These are phyloP conservation scores for Pachymerium ferrugineum DNA, from an alignment of 2,888 invertebrate species.

Conservation along the genomic window DNA sequence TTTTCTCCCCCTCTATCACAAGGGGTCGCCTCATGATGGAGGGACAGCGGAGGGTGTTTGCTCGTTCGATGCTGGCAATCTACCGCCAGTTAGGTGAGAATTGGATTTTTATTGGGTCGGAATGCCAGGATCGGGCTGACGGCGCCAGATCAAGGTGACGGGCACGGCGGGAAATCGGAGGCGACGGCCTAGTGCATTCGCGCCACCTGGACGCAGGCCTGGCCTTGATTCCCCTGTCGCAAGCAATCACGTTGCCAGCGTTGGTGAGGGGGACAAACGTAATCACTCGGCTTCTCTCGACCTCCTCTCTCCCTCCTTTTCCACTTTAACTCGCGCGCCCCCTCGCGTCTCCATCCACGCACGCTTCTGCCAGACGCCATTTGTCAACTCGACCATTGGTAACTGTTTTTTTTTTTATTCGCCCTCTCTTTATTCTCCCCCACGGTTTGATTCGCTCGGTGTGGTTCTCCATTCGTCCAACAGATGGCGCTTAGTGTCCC, in stretches of 20 bases:
- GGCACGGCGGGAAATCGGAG: slow-evolving; percentile 29
- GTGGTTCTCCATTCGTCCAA: not conserved
- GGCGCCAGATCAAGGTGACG: slow-evolving; percentile 29
- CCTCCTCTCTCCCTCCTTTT: not conserved
- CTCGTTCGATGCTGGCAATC: slow-evolving; percentile 27
- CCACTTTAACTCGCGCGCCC: not conserved
- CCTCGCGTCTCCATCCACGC: slow-evolving; percentile 15
- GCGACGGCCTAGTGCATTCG: slow-evolving; percentile 21
- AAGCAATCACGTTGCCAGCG: slow-evolving; percentile 18
- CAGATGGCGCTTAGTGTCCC: slow-evolving; percentile 20
- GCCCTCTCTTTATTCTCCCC: not conserved
- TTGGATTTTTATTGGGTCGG: slow-evolving; percentile 29
- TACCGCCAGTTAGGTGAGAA: slow-evolving; percentile 29
- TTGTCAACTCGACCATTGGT: slow-evolving; percentile 25
- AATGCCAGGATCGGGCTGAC: slow-evolving; percentile 24
- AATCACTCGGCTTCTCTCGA: not conserved
- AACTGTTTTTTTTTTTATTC: slow-evolving; percentile 14
- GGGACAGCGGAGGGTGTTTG: not conserved
- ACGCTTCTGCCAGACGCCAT: slow-evolving; percentile 23
- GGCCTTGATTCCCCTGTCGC: slow-evolving; percentile 22
- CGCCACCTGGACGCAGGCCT: slow-evolving; percentile 11
- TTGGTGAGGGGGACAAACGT: slow-evolving; percentile 17
- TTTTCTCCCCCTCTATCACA: slow-evolving; percentile 1
- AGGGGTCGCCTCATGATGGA: slow-evolving; percentile 27
- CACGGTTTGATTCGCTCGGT: not conserved